Percentiles rank a stretch among this genome's conserved stretches.
phyloP scores from a whole-genome alignment of 2,888 invertebrate genomes.

The Anagyrus pseudococci region DNA sequence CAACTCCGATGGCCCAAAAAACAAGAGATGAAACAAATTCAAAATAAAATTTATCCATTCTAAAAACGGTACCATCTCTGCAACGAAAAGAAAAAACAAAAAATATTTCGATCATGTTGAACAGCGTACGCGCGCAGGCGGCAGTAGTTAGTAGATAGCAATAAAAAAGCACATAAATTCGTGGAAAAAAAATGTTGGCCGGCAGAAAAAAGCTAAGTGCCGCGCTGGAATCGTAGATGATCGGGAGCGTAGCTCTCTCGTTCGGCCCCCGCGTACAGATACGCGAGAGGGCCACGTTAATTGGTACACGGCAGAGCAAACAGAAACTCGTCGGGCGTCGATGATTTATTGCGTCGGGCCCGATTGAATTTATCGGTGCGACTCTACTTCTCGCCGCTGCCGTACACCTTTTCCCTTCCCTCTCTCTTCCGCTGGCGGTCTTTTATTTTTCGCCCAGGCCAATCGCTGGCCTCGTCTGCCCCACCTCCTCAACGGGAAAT shows the following conservation, averaged over 20 bases:
- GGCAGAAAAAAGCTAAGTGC: too few relatives aligned
- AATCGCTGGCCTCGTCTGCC: not conserved
- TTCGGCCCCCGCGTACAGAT: not conserved
- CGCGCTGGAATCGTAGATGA: slow-evolving; percentile 19
- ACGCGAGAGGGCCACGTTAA: slow-evolving; percentile 46
- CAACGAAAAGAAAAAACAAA: not conserved
- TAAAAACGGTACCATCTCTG: too few relatives aligned
- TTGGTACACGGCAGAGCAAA: slow-evolving; percentile 56
- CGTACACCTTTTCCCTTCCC: too few relatives aligned
- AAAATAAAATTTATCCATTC: too few relatives aligned
- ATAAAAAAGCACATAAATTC: too few relatives aligned
- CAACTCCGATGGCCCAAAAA: too few relatives aligned
- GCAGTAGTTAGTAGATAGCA: too few relatives aligned
- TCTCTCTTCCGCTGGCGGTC: too few relatives aligned
- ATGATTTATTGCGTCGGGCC: slow-evolving; percentile 61
- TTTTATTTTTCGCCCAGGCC: not conserved
- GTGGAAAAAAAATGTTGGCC: too few relatives aligned
- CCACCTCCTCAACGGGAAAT: not conserved
- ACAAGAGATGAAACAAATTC: too few relatives aligned
- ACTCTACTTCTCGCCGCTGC: too few relatives aligned
- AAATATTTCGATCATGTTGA: not conserved
- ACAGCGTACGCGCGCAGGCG: not conserved
- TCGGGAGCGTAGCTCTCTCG: slow-evolving; percentile 4
- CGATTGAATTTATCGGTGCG: slow-evolving; percentile 59
- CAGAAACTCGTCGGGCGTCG: slow-evolving; percentile 48